These are phyloP conservation scores for Pantherophis alleghaniensis DNA, from an alignment of 2,797 vertebrate genomes.

Conservation along the genomic window DNA sequence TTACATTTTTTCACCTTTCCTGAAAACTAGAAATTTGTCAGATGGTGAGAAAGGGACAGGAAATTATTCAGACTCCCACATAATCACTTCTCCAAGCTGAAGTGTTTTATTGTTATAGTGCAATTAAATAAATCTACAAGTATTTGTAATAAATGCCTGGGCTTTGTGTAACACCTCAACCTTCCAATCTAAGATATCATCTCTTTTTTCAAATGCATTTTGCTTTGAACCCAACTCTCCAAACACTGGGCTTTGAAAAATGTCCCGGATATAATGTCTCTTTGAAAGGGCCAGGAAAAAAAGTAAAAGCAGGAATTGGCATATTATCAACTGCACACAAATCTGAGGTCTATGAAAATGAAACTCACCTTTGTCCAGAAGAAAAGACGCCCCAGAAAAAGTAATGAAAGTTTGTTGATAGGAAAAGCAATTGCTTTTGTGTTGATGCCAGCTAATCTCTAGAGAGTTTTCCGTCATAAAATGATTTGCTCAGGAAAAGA, in stretches of 20 bases:
- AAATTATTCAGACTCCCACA: background rate
- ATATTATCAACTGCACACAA: background rate
- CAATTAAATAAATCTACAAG: background rate
- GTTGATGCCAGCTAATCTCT: background rate
- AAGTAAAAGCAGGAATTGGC: background rate
- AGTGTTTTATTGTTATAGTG: background rate
- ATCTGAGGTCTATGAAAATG: background rate
- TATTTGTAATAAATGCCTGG: background rate
- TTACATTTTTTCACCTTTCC: background rate
- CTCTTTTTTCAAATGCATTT: background rate
- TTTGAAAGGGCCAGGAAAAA: background rate
- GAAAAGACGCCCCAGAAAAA: background rate
- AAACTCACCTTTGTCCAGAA: background rate
- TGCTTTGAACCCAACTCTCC: background rate
- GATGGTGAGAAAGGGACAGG: background rate
- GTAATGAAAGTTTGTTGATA: constrained; percentile 3
- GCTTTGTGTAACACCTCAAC: background rate
- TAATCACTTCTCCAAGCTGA: background rate
- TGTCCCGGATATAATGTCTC: background rate
- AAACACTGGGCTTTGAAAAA: background rate
- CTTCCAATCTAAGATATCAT: background rate
- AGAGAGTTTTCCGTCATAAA: background rate
- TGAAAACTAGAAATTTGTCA: background rate
- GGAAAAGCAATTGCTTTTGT: constrained; percentile 3
- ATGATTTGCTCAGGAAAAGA: background rate